Conservation (phyloP, 2,797 vertebrate species). For the Apogon talboti region DNA sequence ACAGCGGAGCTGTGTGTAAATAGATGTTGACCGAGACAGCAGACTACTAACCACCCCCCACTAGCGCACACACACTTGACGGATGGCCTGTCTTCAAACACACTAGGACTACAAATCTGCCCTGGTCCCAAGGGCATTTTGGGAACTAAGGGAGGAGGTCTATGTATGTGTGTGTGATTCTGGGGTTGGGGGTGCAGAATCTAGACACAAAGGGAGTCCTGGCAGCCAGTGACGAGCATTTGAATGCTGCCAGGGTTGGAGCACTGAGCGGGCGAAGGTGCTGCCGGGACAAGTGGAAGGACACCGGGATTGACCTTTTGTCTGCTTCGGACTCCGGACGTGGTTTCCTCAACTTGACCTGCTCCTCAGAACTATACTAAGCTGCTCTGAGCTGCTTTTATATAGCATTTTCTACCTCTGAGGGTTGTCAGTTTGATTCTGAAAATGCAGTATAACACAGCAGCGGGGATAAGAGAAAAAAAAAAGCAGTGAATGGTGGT, state of each 20-base stretch:
- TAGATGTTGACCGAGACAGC: slow-evolving; percentile 71
- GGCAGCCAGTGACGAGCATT: slow-evolving; percentile 56
- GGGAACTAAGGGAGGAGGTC: slow-evolving; percentile 66
- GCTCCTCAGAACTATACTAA: slow-evolving; percentile 13
- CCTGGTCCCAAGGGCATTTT: slow-evolving; percentile 78
- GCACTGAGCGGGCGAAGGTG: slow-evolving; percentile 28
- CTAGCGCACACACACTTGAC: slow-evolving; percentile 63
- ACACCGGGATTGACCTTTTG: slow-evolving; percentile 38
- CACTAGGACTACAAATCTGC: slow-evolving; percentile 77
- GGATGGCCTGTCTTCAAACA: slow-evolving; percentile 74
- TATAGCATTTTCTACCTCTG: slow-evolving; percentile 11
- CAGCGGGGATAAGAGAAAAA: background rate
- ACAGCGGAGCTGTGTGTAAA: slow-evolving; percentile 69
- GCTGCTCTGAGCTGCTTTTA: slow-evolving; percentile 3
- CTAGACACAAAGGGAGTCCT: slow-evolving; percentile 80
- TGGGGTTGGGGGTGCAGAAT: slow-evolving; percentile 62
- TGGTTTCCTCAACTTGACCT: slow-evolving; percentile 39
- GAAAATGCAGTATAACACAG: background rate
- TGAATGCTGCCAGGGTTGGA: slow-evolving; percentile 39
- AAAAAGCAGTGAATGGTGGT: background rate
- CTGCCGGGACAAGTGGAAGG: slow-evolving; percentile 30
- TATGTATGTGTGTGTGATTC: slow-evolving; percentile 22
- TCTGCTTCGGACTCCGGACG: slow-evolving; percentile 27
- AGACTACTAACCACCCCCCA: slow-evolving; percentile 49
- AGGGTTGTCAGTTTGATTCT: slow-evolving; percentile 41